Evolutionary conservation across 2,888 invertebrate species (phyloP).

Genomic region (Sphaerophoria taeniata): DNA sequence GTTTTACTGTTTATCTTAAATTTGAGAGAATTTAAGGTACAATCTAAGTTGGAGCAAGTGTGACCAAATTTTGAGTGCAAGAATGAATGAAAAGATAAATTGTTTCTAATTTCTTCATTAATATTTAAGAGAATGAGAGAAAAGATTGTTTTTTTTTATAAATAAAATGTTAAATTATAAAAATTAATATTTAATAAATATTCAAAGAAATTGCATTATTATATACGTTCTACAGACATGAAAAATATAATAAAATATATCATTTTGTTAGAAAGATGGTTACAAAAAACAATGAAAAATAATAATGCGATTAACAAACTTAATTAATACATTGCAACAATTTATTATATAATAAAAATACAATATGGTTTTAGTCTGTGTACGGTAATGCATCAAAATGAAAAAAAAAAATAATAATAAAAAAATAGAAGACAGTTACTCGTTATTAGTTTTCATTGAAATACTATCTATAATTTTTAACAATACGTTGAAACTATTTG

Average conservation of each 20-base stretch:
- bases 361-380: conserved; percentile 42
- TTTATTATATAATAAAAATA: conserved; percentile 36
- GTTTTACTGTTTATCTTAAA: conserved; percentile 61
- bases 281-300: conserved; percentile 49
- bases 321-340: conserved; percentile 38
- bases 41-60: conserved; percentile 10
- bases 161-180: conserved; percentile 75
- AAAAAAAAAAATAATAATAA: conserved; percentile 39
- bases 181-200: conserved; percentile 24
- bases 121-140: conserved; percentile 79
- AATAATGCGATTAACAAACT: conserved; percentile 58
- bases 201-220: conserved; percentile 66
- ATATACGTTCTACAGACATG: conserved; percentile 68
- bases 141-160: conserved; percentile 81
- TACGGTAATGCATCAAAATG: conserved; percentile 1
- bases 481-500: neutral
- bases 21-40: conserved; percentile 62
- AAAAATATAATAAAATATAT: conserved; percentile 44
- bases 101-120: conserved; percentile 67
- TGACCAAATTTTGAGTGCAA: conserved; percentile 66
- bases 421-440: conserved; percentile 32
- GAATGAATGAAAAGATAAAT: conserved; percentile 50
- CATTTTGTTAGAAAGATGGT: conserved; percentile 54
- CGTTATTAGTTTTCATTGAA: conserved; percentile 47
- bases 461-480: neutral